A percentile compares a stretch with the other conserved stretches of the same genome.
phyloP scores from a whole-genome alignment of 2,797 vertebrate species.

The Microctenopoma steveboyesi region DNA sequence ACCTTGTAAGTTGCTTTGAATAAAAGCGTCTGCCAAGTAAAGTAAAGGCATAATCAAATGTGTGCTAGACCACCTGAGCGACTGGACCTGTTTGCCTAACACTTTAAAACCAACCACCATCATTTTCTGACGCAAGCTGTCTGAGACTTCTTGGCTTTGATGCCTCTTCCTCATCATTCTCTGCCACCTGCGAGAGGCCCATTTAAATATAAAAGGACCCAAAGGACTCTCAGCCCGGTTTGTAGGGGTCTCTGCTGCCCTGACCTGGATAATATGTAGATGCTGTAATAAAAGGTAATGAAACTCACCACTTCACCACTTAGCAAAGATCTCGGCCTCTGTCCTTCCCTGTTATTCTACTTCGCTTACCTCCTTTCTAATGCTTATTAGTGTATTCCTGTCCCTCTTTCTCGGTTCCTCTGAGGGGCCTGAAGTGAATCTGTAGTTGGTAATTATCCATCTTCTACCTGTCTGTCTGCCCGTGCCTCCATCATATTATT shows the following conservation, averaged over 20 bases:
- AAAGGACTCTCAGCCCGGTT: slow-evolving; percentile 32
- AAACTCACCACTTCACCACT: slow-evolving; percentile 50
- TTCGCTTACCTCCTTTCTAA: slow-evolving; percentile 42
- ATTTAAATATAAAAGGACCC: slow-evolving; percentile 58
- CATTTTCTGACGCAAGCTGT: slow-evolving; percentile 25
- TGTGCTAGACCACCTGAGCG: no score
- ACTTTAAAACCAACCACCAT: no score
- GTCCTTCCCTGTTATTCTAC: slow-evolving; percentile 2
- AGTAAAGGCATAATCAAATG: no score
- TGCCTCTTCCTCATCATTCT: slow-evolving; percentile 30
- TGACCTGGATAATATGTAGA: slow-evolving; percentile 56
- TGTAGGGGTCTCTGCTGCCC: slow-evolving; percentile 27
- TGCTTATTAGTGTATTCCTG: slow-evolving; percentile 49
- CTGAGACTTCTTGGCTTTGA: slow-evolving; percentile 13
- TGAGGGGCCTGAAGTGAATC: slow-evolving; percentile 24
- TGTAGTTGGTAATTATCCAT: slow-evolving; percentile 48
- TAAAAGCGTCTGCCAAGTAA: no score
- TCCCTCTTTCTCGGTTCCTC: slow-evolving; percentile 17
- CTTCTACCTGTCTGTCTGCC: slow-evolving; percentile 26
- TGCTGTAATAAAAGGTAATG: slow-evolving; percentile 62
- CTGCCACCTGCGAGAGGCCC: slow-evolving; percentile 29
- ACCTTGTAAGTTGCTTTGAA: no score
- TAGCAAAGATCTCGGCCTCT: slow-evolving; percentile 36
- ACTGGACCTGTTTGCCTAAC: no score
- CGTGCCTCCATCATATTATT: slow-evolving; percentile 18